Evolutionary conservation across 2,888 invertebrate species (phyloP).

Genomic region (Iselma pallidipennis): DNA sequence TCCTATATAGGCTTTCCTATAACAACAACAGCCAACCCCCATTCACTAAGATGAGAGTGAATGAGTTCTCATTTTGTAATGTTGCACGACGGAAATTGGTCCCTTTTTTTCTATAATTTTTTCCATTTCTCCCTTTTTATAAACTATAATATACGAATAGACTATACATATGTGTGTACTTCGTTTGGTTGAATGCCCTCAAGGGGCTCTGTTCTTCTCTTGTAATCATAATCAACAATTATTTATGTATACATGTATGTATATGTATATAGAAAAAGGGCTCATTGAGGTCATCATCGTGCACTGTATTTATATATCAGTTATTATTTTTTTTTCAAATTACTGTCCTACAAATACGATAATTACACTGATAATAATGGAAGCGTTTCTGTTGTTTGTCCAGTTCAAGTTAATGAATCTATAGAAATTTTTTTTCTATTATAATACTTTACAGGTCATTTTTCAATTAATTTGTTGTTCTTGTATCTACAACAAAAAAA

Average conservation of each 20-base stretch:
- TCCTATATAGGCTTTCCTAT: conserved; percentile 5
- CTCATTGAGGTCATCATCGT: neutral
- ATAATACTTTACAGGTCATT: no score
- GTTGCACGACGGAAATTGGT: neutral
- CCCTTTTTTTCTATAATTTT: neutral
- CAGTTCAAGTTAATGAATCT: no score
- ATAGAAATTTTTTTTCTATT: no score
- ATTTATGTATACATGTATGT: neutral
- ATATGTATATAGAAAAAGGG: no score
- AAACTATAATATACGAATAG: no score
- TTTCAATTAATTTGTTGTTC: no score
- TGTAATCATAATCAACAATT: neutral
- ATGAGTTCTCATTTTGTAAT: neutral
- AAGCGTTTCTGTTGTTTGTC: neutral
- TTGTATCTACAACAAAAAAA: no score
- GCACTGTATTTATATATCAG: no score
- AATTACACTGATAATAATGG: neutral
- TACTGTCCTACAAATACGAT: neutral
- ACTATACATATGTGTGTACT: no score
- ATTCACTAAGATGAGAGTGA: neutral
- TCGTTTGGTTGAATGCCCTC: neutral
- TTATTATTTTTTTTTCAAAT: neutral
- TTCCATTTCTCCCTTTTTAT: no score
- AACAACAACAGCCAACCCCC: neutral
- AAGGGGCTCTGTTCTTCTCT: neutral